Base-by-base conservation (phyloP, 2,113 vertebrate species). In the Excalfactoria chinensis region DNA sequence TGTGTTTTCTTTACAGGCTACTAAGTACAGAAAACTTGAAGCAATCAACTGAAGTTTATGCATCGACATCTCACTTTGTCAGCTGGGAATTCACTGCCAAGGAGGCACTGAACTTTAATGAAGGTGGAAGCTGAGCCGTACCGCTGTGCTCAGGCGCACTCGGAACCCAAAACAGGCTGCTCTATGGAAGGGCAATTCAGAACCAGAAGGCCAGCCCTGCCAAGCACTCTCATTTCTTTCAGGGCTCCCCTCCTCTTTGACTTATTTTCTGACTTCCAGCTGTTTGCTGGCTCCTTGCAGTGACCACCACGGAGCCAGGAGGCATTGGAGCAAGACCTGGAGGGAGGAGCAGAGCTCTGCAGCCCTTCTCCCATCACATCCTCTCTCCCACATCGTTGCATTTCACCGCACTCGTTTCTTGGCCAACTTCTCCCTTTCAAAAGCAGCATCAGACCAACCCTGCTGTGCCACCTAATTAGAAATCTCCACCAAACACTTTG, bases 1-100 rank as follows among this genome's bases (percentile, higher is more conserved):
- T 41, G 53, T 90, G 79, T 96, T 95, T 90, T 95, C 93, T 95
- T 96, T 64, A 71, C 95, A 96, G 95, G 91, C 96, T 95, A 35
- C 96, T 96, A 91, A 93, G 90, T 88, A n/a, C 91, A 83, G 94
- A 95, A 95, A 97, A 97, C 95, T 95, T 49, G 79, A 87, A 96
- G 96, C 97, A 93, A 96, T 97, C 95, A 96, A 37, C 92, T 89
- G 84, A 90, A 96, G 92, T 94, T 97, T 80, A 76, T 88, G 93
- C 95, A 62, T 44, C 37, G 86, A 90, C 96, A 89, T 35, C 91
- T 49, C 96, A 72, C 95, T 96, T 83, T 86, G 73, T 74, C 94
- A 93, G 83, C 90, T 81, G 84, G 84, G 72, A 97, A 95, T 96
- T 94, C 89, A 51, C 86, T 94, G 94, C 90, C 93, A 88, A 96